Conservation (phyloP, 2,888 invertebrate genomes). For the Chymomyza procnemis region DNA sequence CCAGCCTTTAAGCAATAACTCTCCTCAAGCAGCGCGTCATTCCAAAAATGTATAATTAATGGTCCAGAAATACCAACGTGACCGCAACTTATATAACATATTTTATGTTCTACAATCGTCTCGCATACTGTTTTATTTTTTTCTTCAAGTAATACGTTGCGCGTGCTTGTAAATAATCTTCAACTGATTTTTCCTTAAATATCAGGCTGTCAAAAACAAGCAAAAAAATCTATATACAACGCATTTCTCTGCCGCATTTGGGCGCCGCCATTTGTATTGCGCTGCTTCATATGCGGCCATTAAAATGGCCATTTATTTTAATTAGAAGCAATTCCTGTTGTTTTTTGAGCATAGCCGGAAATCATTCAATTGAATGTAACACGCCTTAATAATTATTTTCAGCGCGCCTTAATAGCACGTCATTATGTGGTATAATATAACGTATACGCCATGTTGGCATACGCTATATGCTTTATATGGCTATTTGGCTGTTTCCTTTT, state of each 20-base stretch:
- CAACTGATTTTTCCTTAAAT: neutral
- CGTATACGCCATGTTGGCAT: neutral
- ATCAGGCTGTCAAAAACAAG: neutral
- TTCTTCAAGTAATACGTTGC: neutral
- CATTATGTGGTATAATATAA: slow-evolving; percentile 4
- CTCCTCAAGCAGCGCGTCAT: neutral
- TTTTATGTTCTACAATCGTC: neutral
- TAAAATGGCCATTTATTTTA: slow-evolving; percentile 57
- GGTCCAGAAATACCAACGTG: neutral
- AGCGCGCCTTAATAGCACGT: slow-evolving; percentile 25
- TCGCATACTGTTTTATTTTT: neutral
- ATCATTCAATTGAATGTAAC: slow-evolving; percentile 44
- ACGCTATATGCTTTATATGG: neutral
- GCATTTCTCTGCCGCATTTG: slow-evolving; percentile 21
- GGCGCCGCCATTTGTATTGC: slow-evolving; percentile 22
- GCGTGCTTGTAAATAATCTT: neutral
- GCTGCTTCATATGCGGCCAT: slow-evolving; percentile 24
- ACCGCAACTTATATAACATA: neutral
- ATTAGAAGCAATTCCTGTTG: slow-evolving; percentile 63
- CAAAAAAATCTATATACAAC: too few species aligned
- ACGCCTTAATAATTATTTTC: slow-evolving; percentile 41
- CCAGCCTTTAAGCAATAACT: neutral
- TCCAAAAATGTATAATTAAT: neutral
- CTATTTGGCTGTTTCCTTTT: neutral
- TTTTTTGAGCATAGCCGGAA: slow-evolving; percentile 41